Evolutionary conservation across 2,113 vertebrate species (phyloP).

Genomic region (Siphamia tubifer): DNA sequence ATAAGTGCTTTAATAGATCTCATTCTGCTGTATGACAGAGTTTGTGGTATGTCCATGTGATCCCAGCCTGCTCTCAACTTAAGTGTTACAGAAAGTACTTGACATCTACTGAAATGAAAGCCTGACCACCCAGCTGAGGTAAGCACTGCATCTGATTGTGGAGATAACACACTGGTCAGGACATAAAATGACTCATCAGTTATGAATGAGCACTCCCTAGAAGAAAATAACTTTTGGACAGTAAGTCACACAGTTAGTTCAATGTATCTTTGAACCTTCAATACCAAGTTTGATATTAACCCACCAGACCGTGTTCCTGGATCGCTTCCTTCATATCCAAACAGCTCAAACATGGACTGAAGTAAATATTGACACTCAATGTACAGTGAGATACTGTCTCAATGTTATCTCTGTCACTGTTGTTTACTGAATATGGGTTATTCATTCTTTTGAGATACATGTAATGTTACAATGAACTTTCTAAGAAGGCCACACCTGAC

Average conservation of each 20-base stretch:
- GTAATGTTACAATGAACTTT: slow-evolving; percentile 35
- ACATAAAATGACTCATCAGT: slow-evolving; percentile 57
- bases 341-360: slow-evolving; percentile 1
- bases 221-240: slow-evolving; percentile 40
- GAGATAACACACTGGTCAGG: slow-evolving; percentile 35
- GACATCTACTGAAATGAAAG: slow-evolving; percentile 41
- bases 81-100: no score
- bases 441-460: slow-evolving; percentile 23
- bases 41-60: not conserved
- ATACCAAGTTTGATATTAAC: slow-evolving; percentile 47
- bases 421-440: slow-evolving; percentile 8
- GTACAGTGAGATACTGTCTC: slow-evolving; percentile 18
- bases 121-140: slow-evolving; percentile 24
- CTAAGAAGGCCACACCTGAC: slow-evolving; percentile 68
- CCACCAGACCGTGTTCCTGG: not conserved
- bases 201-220: slow-evolving; percentile 42
- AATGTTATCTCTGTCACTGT: slow-evolving; percentile 23
- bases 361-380: slow-evolving; percentile 37
- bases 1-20: not conserved
- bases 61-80: not conserved
- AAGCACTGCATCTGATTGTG: slow-evolving; percentile 27
- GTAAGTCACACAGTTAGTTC: not conserved
- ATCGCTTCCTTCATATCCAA: not conserved
- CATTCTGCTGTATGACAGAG: not conserved
- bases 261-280: slow-evolving; percentile 36